phyloP scores from a whole-genome alignment of 2,888 invertebrate genomes.

The Teleogryllus oceanicus region DNA sequence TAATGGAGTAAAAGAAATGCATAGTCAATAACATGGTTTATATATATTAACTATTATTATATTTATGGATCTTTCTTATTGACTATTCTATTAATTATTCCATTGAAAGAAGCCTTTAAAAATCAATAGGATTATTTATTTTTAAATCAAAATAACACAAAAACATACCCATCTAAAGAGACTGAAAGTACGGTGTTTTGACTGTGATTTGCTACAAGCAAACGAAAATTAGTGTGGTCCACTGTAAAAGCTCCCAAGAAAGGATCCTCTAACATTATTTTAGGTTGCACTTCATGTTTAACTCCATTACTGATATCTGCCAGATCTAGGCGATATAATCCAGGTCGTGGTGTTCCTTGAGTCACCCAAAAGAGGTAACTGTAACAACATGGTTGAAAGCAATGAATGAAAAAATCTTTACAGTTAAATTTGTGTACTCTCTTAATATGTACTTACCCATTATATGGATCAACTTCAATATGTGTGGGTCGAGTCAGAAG shows the following conservation, averaged over 20 bases:
- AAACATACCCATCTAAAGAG: slow-evolving; percentile 72
- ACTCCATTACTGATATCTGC: slow-evolving; percentile 73
- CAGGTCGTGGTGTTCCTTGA: slow-evolving; percentile 54
- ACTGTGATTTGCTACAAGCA: slow-evolving; percentile 70
- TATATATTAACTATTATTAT: no score
- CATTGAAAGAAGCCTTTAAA: no score
- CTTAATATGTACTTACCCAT: slow-evolving; percentile 60
- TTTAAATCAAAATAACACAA: not conserved
- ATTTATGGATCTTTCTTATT: no score
- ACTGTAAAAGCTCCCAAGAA: slow-evolving; percentile 78
- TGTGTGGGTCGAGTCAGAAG: slow-evolving; percentile 69
- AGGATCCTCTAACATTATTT: slow-evolving; percentile 61
- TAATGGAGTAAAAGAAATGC: no score
- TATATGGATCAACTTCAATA: slow-evolving; percentile 87
- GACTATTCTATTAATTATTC: no score
- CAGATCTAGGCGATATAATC: slow-evolving; percentile 72
- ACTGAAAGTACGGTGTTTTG: slow-evolving; percentile 76
- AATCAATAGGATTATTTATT: no score
- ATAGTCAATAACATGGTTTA: no score
- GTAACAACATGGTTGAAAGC: slow-evolving; percentile 31
- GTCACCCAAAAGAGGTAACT: slow-evolving; percentile 79
- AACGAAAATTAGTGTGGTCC: slow-evolving; percentile 75
- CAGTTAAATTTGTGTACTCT: not conserved
- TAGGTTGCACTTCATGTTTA: slow-evolving; percentile 64
- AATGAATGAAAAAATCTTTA: not conserved